Base-by-base conservation (phyloP, 2,888 invertebrate genomes). In the Malachius bipustulatus region DNA sequence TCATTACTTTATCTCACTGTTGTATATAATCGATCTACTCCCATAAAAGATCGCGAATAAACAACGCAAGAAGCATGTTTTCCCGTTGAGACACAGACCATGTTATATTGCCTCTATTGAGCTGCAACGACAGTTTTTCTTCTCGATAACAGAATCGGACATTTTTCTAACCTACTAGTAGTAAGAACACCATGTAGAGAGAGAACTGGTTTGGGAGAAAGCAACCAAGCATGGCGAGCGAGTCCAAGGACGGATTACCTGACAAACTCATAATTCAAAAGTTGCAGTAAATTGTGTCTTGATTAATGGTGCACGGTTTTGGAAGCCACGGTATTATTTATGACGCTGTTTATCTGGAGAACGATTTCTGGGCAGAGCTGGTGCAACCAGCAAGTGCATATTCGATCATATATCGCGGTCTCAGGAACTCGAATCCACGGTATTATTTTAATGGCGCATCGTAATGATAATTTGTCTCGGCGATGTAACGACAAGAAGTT, bases 311-410 rank as follows among this genome's bases (percentile, higher is more conserved):
- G 46, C 47, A 47, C 46, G 44, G 45, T 47, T 49, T 49, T 50
- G 48, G 50, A 47, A 44, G 46, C 47, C 46, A 41, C 47, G 44
- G n/a, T 38, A 43, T 49, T 48, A 50, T 50, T 50, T 50, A 50
- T 46, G 47, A 42, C 43, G 38, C 47, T 49, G 48, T 50, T 50
- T 50, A 48, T 50, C 6, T n/a, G n/a, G 24, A 19, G 24, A 19
- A 19, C n/a, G 24, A 19, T 8, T 19, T n/a, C 6, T 8, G n/a
- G 24, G n/a, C 6, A 19, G 24, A 19, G n/a, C n/a, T n/a, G n/a
- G n/a, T n/a, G n/a, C n/a, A 19, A 19, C 6, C 24, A 8, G 24
- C 24, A 19, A 19, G 24, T 19, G 24, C n/a, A n/a, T n/a, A n/a
- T n/a, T n/a, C n/a, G n/a, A n/a, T n/a, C n/a, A n/a, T n/a, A n/a